These are phyloP conservation scores for Actias luna DNA, from an alignment of 2,888 invertebrate genomes.

Conservation along the genomic window DNA sequence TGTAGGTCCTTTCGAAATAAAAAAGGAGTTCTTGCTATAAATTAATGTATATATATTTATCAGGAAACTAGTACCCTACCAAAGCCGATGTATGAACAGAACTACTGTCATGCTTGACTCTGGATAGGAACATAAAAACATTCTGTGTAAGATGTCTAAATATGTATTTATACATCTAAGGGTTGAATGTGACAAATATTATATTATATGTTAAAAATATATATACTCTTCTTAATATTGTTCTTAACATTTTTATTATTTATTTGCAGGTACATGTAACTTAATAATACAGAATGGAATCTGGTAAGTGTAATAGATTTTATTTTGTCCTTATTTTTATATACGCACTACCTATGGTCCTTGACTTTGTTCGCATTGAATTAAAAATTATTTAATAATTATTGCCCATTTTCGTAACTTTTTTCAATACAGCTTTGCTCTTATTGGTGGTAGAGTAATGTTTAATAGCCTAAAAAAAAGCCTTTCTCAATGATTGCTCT, in stretches of 20 bases:
- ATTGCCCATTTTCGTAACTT: too few species aligned
- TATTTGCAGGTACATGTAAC: background rate
- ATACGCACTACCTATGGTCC: too few species aligned
- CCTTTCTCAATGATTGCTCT: too few species aligned
- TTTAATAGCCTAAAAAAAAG: too few species aligned
- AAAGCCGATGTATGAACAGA: slow-evolving; percentile 74
- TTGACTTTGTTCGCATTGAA: too few species aligned
- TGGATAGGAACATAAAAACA: slow-evolving; percentile 76
- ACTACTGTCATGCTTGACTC: slow-evolving; percentile 66
- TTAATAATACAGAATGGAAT: background rate
- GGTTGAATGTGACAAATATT: slow-evolving; percentile 67
- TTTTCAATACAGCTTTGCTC: too few species aligned
- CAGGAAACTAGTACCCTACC: slow-evolving; percentile 58
- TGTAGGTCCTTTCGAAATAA: background rate
- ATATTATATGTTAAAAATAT: slow-evolving; percentile 6
- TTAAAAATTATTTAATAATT: too few species aligned
- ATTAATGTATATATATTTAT: background rate
- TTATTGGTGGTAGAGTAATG: too few species aligned
- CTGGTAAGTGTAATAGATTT: background rate
- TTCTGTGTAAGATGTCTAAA: slow-evolving; percentile 71
- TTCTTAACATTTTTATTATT: background rate
- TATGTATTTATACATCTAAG: slow-evolving; percentile 61
- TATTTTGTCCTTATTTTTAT: too few species aligned
- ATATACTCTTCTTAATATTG: background rate
- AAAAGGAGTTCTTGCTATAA: background rate